These are phyloP conservation scores for Aleiodes leptofemur DNA, from an alignment of 2,888 invertebrate species.

Conservation along the genomic window DNA sequence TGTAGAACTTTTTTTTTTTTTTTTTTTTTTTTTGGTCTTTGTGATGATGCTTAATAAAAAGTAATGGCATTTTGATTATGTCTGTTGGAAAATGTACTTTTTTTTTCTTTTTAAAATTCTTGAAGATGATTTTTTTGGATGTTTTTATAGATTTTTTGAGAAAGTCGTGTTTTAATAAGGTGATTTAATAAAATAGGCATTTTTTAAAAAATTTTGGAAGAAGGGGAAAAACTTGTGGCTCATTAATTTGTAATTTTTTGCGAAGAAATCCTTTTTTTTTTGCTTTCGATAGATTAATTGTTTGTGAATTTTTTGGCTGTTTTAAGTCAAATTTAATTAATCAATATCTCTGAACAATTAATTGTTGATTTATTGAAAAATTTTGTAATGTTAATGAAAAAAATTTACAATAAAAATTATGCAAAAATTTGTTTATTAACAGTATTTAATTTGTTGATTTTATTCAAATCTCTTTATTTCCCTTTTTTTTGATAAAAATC, in stretches of 20 bases:
- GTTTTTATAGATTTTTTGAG: neutral
- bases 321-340: neutral
- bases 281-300: neutral
- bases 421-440: too few relatives aligned
- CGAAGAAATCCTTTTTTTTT: neutral
- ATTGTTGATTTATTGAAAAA: neutral
- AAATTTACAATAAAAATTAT: too few relatives aligned
- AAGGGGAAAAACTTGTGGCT: neutral
- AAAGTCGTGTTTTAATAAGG: slow-evolving; percentile 9
- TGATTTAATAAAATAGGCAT: slow-evolving; percentile 6
- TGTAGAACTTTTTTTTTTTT: slow-evolving; percentile 1
- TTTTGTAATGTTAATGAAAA: too few relatives aligned
- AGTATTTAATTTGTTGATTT: too few relatives aligned
- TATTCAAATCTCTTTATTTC: too few relatives aligned
- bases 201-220: neutral
- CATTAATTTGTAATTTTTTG: too few relatives aligned
- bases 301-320: neutral
- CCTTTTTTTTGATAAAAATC: too few relatives aligned
- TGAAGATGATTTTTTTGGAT: neutral
- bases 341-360: neutral
- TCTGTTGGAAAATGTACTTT: neutral
- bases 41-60: neutral
- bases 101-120: neutral
- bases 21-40: neutral
- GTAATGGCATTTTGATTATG: slow-evolving; percentile 12